Conservation (phyloP, 2,797 vertebrate species). For the Amniataba percoides region DNA sequence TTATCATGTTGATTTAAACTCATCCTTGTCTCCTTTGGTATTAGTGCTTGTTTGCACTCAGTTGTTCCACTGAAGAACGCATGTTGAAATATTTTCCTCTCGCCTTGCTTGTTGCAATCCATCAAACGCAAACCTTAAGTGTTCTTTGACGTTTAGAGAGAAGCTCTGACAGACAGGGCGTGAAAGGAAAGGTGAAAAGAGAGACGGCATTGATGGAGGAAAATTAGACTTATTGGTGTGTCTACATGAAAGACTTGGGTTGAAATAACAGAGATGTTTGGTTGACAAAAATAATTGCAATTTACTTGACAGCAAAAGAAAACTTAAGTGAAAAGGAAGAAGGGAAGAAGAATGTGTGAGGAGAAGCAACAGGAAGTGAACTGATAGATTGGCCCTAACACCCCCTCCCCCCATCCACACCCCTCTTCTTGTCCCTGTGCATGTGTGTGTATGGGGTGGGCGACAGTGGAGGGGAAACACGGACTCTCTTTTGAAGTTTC, state of each 20-base stretch:
- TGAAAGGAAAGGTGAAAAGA: slow-evolving; percentile 41
- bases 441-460: slow-evolving; percentile 22
- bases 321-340: slow-evolving; percentile 26
- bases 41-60: slow-evolving; percentile 15
- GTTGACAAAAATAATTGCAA: not conserved
- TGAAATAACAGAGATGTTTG: not conserved
- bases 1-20: slow-evolving; percentile 32
- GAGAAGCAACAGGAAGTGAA: slow-evolving; percentile 28
- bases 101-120: not conserved
- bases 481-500: slow-evolving; percentile 61
- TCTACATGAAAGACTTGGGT: not conserved
- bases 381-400: slow-evolving; percentile 43
- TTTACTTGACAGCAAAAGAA: slow-evolving; percentile 4
- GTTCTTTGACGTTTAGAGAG: slow-evolving; percentile 10
- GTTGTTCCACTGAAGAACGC: not conserved
- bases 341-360: slow-evolving; percentile 25
- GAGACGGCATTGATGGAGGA: slow-evolving; percentile 34
- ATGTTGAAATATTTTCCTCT: slow-evolving; percentile 36
- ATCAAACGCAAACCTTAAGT: slow-evolving; percentile 13
- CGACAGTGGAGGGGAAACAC: slow-evolving; percentile 36
- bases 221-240: slow-evolving; percentile 15
- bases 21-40: slow-evolving; percentile 19
- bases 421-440: not conserved
- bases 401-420: slow-evolving; percentile 15
- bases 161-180: slow-evolving; percentile 21